Evolutionary conservation across 1,140 invertebrate species (phyloP).

Genomic region (Macrostomum lignano): DNA sequence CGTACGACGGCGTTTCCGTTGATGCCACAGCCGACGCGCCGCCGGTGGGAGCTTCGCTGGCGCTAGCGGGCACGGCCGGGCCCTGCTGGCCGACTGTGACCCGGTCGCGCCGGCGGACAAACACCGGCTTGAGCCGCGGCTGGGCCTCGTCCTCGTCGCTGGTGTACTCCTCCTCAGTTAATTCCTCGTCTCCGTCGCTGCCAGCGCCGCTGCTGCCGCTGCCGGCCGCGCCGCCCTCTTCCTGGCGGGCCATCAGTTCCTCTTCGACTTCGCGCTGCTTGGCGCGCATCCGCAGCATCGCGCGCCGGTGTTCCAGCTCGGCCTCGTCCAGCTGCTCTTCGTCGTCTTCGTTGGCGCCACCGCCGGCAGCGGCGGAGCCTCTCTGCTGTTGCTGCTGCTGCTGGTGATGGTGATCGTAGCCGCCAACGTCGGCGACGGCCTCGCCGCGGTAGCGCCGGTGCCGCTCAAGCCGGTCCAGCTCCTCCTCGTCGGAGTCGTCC

Average conservation of each 20-base stretch:
- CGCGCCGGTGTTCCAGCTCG: constrained; percentile 6
- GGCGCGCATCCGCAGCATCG: neutral
- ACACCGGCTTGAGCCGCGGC: constrained; percentile 5
- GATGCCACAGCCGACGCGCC: no score
- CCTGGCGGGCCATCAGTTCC: constrained; percentile 1
- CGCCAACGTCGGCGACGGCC: neutral
- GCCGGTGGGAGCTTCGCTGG: neutral
- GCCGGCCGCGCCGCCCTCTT: neutral
- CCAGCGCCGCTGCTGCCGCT: neutral
- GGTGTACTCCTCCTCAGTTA: constrained; percentile 5
- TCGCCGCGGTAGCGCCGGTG: neutral
- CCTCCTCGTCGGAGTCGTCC: neutral
- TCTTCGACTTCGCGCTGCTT: neutral
- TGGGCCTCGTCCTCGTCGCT: constrained; percentile 2
- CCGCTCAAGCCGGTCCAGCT: neutral
- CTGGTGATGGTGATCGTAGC: neutral
- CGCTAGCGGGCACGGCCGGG: neutral
- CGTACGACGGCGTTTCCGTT: no score
- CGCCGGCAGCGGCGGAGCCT: neutral
- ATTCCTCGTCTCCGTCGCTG: neutral
- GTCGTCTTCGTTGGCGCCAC: neutral
- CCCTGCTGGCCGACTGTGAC: neutral
- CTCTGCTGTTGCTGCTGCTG: neutral
- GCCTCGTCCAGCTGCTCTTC: constrained; percentile 9
- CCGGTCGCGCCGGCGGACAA: neutral